These are phyloP conservation scores for Galago senegalensis DNA, from an alignment of 2,797 vertebrate species.

Conservation along the genomic window DNA sequence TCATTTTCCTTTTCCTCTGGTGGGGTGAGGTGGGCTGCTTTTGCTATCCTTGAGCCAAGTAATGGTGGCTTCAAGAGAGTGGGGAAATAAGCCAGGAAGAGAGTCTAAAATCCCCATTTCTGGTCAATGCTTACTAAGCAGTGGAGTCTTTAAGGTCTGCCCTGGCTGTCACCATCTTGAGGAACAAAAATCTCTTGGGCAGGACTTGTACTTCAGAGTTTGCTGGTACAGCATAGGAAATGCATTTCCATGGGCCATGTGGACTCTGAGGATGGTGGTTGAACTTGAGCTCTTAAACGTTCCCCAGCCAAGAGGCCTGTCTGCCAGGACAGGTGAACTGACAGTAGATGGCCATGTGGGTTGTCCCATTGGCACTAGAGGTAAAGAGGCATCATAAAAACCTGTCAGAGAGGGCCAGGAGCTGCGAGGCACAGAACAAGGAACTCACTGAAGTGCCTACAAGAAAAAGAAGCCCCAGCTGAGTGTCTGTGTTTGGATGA, in stretches of 20 bases:
- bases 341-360: not conserved
- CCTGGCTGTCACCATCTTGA: not conserved
- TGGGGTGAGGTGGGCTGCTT: not conserved
- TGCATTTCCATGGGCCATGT: not conserved
- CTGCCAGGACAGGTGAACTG: not conserved
- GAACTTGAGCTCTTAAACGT: not conserved
- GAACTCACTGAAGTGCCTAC: not conserved
- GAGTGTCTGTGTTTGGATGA: not conserved
- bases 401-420: not conserved
- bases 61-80: not conserved
- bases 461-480: not conserved
- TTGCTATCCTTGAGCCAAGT: not conserved
- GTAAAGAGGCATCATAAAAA: not conserved
- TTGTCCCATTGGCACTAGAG: not conserved
- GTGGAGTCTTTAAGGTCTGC: not conserved
- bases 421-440: not conserved
- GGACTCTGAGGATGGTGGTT: not conserved
- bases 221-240: not conserved
- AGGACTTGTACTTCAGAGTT: not conserved
- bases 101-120: not conserved
- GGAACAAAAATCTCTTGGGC: not conserved
- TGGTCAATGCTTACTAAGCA: not conserved
- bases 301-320: not conserved
- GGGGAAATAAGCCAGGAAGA: not conserved
- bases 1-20: slow-evolving; percentile 23